Percentiles rank a stretch among this genome's conserved stretches.
Conservation (phyloP, 2,797 vertebrate species). For the Agapornis canus region DNA sequence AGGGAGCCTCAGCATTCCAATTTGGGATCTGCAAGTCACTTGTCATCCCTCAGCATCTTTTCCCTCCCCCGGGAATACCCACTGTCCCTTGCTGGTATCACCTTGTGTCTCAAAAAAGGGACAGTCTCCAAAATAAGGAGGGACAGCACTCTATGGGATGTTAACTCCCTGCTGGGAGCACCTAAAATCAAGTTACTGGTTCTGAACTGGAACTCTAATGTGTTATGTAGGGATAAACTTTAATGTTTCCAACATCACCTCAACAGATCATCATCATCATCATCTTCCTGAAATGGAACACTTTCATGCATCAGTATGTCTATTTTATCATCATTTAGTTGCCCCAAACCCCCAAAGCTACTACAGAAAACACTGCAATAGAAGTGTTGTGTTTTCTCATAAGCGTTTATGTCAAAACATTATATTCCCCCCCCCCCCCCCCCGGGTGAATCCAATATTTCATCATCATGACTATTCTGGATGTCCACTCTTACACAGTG, state of each 20-base stretch:
- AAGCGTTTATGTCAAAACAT: neutral
- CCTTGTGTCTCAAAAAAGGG: neutral
- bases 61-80: neutral
- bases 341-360: neutral
- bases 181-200: neutral
- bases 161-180: neutral
- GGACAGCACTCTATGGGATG: neutral
- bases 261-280: neutral
- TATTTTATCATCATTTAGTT: neutral
- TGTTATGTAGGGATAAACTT: neutral
- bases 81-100: neutral
- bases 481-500: neutral
- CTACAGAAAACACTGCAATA: neutral
- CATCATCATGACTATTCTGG: neutral
- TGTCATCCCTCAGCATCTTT: neutral
- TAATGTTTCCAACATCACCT: neutral
- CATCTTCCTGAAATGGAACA: neutral
- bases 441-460: neutral
- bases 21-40: neutral
- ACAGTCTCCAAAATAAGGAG: neutral
- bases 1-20: neutral
- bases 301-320: neutral
- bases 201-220: neutral
- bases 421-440: accelerated
- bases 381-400: neutral